These are phyloP conservation scores for Tinamus guttatus DNA, from an alignment of 2,113 vertebrate genomes.

Conservation along the genomic window DNA sequence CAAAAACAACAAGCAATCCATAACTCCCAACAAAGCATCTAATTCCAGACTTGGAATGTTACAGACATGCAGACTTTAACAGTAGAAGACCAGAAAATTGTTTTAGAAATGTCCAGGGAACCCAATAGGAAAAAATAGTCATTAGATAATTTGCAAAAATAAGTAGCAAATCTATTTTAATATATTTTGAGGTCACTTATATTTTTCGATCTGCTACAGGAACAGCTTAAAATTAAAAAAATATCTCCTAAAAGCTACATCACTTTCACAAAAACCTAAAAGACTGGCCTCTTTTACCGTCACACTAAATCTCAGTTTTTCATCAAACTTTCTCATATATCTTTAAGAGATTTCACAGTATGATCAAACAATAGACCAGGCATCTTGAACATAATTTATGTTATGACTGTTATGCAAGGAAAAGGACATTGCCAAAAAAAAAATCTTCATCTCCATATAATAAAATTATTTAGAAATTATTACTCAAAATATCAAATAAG, in stretches of 20 bases:
- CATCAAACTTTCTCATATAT: background rate
- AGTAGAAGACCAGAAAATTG: too few relatives aligned
- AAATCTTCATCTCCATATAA: background rate
- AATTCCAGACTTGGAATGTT: background rate
- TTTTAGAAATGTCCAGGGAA: background rate
- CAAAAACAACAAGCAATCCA: background rate
- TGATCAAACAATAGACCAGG: background rate
- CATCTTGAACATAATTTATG: background rate
- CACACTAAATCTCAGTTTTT: background rate
- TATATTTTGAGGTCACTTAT: fast-evolving
- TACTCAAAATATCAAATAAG: background rate
- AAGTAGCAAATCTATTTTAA: background rate
- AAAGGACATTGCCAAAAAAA: background rate
- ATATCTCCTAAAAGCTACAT: background rate
- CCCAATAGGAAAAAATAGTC: background rate
- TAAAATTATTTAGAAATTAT: background rate
- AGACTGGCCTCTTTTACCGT: background rate
- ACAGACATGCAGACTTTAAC: background rate
- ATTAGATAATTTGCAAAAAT: background rate
- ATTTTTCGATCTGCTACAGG: background rate
- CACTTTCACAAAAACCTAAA: background rate
- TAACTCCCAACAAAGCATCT: background rate
- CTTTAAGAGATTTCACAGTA: background rate
- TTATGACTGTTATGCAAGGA: background rate
- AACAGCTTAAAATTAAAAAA: background rate